Evolutionary conservation across 2,113 vertebrate species (phyloP), one percentile per base, ranked within the genome.

Genomic region (Chunga burmeisteri): DNA sequence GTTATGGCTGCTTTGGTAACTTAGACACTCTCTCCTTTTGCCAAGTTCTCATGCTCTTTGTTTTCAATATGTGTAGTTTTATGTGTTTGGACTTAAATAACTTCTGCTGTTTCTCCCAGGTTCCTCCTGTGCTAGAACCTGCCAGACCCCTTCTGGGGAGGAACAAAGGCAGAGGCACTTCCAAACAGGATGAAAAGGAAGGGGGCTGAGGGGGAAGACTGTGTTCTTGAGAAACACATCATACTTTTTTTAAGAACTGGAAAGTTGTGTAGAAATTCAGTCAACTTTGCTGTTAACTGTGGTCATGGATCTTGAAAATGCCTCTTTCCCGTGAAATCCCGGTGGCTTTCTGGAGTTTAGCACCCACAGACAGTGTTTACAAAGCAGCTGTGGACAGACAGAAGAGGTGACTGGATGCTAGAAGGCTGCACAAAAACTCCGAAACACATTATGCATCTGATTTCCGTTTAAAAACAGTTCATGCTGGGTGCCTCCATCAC

Each of bases 11-110:
- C 66, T 83, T 16, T 84, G 85, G 93, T 58, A 94, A 36, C 71
- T 88, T 79, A 42, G 85, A 52, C 58, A 40, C 66, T 23, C 65
- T 77, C 67, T 87, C 40, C 16, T 9, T 36, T 72, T 87, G 94
- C 91, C 84, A 88, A 89, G 40, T 88, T 97, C 96, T 94, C 92
- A 46, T 75, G 88, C 62, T 96, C 85, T 90, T 90, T 68, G 94
- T 72, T 47, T 66, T 91, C 84, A 92, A 61, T 70, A n/a, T 83
- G 73, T 44, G 16, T 72, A 70, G 68, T 86, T 96, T 89, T 55
- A 75, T 94, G 84, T 73, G 73, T 73, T 58, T 58, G 90, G 75
- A 81, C 44, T 92, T 36, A 29, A 86, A 30, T 66, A 74, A 71
- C 75, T 91, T 72, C 40, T 86, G 68, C 93, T 71, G 91, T 82